A percentile compares a stretch with the other conserved stretches of the same genome.
These are phyloP conservation scores for Eriocheir sinensis DNA, from an alignment of 1,140 invertebrate genomes.

Conservation along the genomic window DNA sequence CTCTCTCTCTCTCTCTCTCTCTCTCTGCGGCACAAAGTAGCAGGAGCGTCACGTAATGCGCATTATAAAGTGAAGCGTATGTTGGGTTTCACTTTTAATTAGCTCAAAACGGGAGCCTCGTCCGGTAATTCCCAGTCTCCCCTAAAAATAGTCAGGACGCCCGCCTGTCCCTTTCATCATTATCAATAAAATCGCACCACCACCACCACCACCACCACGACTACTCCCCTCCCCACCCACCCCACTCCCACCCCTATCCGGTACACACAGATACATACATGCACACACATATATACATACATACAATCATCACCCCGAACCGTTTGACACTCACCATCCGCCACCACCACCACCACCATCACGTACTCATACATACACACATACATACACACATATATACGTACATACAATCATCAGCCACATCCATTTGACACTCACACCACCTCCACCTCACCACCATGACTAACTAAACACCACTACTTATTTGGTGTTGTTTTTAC, in stretches of 20 bases:
- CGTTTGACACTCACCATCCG: not conserved
- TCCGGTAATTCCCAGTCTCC: constrained; percentile 20
- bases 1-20: constrained; percentile 41
- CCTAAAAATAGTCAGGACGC: constrained; percentile 23
- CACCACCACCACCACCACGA: constrained; percentile 8
- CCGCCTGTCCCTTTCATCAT: constrained; percentile 41
- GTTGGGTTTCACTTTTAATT: constrained; percentile 48
- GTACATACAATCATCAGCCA: constrained; percentile 3
- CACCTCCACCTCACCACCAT: no score
- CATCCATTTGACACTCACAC: not conserved
- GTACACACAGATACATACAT: not conserved
- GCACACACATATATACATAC: not conserved
- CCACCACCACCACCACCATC: not conserved
- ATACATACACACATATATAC: constrained; percentile 59
- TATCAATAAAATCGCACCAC: constrained; percentile 8
- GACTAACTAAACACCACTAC: no score
- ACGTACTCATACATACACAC: constrained; percentile 33
- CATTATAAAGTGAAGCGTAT: constrained; percentile 44
- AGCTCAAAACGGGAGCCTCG: constrained; percentile 39
- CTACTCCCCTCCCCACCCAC: not conserved
- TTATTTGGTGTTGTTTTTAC: not conserved
- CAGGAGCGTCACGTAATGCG: constrained; percentile 18
- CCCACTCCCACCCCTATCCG: not conserved
- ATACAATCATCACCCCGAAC: not conserved
- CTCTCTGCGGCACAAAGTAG: not conserved